Base-by-base conservation (phyloP, 2,113 vertebrate genomes). In the Planiliza haematocheilus region DNA sequence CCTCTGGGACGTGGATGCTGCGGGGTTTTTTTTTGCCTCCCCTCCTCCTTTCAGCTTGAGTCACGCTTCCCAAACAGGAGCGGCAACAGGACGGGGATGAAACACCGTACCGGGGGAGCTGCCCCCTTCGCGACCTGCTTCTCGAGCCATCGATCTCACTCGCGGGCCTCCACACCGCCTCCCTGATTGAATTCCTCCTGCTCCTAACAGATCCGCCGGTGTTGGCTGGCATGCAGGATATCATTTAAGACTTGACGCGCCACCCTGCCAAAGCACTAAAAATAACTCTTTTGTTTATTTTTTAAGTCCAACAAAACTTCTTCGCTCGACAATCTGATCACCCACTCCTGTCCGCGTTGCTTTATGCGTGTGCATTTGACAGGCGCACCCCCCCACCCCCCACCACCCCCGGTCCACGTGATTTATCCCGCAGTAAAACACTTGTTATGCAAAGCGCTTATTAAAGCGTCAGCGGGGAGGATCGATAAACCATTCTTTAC, bases 401-500 rank as follows among this genome's bases (percentile, higher is more conserved):
- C 39, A 16, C 55, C n/a, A n/a, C n/a, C n/a, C n/a, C n/a, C 65
- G 10, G 67, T 62, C 60, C 63, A 63, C 17, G 14, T 79, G 79
- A 93, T 92, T 91, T 87, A 90, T 91, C 78, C 70, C 14, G 64
- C 84, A 84, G 83, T 91, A 87, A 91, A 92, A 91, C 84, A 87
- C 83, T 83, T 84, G 86, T 91, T 91, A 90, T 91, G 90, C 85
- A 91, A 87, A 91, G 82, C 81, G 77, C 74, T 92, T 90, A 92
- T 92, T 89, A 90, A 91, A 86, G 86, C 78, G 74, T 85, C 85
- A 81, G 88, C 64, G 49, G 68, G 59, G 63, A 83, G 70, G 80
- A 92, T 93, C 91, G 74, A 94, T 93, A 94, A 92, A 90, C 74
- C 88, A 90, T 92, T 89, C 86, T 89, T 92, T 90, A 91, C 71